Evolutionary conservation across 2,797 vertebrate species (phyloP).

Genomic region (Ctenopoma kingsleyae): DNA sequence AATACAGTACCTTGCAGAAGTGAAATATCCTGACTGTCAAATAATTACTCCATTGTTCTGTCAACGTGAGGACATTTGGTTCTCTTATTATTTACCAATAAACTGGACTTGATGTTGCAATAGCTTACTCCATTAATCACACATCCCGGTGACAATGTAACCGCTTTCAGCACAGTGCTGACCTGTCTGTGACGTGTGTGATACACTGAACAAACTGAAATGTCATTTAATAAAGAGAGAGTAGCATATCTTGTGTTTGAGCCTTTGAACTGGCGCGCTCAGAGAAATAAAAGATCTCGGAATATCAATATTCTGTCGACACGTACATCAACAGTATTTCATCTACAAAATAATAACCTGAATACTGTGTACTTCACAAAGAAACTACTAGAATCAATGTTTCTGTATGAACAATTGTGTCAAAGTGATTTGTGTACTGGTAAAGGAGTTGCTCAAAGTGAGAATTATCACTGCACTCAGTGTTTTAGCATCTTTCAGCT

Average conservation of each 20-base stretch:
- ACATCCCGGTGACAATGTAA: neutral
- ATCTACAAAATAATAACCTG: no score
- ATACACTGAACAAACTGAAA: neutral
- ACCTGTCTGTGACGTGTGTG: neutral
- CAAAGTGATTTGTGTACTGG: neutral
- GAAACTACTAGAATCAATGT: neutral
- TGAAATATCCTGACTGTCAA: conserved; percentile 26
- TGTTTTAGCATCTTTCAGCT: neutral
- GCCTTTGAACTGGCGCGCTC: neutral
- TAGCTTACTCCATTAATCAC: conserved; percentile 8
- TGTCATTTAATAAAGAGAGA: neutral
- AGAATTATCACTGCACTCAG: neutral
- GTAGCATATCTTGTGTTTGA: neutral
- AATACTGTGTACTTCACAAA: neutral
- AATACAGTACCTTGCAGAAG: conserved; percentile 5
- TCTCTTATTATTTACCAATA: conserved; percentile 4
- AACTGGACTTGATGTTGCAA: conserved; percentile 26
- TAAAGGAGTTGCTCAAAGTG: neutral
- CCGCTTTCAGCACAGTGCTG: neutral
- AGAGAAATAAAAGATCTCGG: conserved; percentile 1
- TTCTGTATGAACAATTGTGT: neutral
- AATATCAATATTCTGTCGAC: conserved; percentile 2
- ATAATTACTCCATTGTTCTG: neutral
- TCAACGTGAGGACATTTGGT: conserved; percentile 8
- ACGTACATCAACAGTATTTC: neutral